Evolutionary conservation across 30 jellyfish, hydroid and myxozoan species (phyloP).

Genomic region (Nemopilema nomurai): DNA sequence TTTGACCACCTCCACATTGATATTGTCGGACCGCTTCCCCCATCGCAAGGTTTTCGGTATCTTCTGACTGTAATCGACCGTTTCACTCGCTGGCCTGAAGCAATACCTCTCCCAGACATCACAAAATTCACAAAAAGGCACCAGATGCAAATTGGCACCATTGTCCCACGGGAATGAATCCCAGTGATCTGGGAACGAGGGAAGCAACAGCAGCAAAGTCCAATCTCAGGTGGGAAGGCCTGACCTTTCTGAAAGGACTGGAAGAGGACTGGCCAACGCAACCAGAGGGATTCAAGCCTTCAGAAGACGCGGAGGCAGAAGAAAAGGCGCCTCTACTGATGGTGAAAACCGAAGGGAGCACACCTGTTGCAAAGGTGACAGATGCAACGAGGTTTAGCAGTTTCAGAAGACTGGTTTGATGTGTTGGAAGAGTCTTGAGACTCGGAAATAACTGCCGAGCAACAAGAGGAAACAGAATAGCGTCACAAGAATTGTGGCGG

Average conservation of each 20-base stretch:
- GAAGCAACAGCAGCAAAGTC: constrained; percentile 14
- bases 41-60: constrained; percentile 21
- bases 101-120: constrained; percentile 9
- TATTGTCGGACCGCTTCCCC: constrained; percentile 51
- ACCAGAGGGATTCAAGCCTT: not conserved
- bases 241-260: not conserved
- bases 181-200: constrained; percentile 41
- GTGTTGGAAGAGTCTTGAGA: too few species aligned
- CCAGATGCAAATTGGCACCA: constrained; percentile 9
- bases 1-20: constrained; percentile 51
- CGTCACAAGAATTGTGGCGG: too few species aligned
- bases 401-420: too few species aligned
- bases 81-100: constrained; percentile 67
- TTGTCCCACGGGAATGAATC: constrained; percentile 3
- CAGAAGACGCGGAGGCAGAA: constrained; percentile 2
- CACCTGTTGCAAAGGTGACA: not conserved
- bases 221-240: constrained; percentile 19
- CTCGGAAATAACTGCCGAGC: too few species aligned
- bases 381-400: too few species aligned
- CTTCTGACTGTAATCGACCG: constrained; percentile 55
- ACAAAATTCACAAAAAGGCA: constrained; percentile 14
- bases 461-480: too few species aligned
- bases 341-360: not conserved
- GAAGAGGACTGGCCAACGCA: constrained; percentile 3
- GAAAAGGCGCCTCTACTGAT: not conserved